Percentiles rank a stretch among this genome's conserved stretches.
Conservation (phyloP, 1,140 invertebrate genomes). For the Eulimnadia texana region DNA sequence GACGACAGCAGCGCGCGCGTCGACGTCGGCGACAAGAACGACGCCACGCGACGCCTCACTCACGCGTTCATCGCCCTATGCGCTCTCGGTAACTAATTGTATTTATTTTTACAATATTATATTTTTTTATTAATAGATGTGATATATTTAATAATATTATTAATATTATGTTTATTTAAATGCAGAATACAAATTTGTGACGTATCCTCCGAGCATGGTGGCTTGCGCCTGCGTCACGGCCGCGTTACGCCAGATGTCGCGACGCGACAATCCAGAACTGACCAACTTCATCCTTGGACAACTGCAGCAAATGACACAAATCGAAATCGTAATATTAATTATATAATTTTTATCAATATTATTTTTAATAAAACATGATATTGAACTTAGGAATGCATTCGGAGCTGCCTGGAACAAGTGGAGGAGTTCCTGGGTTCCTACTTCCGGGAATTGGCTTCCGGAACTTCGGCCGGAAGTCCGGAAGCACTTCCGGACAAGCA, state of each 20-base stretch:
- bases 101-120: neutral
- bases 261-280: conserved; percentile 20
- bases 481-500: too few relatives aligned
- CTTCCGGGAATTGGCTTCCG: neutral
- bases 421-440: conserved; percentile 27
- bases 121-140: neutral
- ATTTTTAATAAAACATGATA: conserved; percentile 22
- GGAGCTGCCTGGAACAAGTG: conserved; percentile 52
- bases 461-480: too few relatives aligned
- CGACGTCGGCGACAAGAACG: neutral
- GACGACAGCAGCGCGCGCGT: neutral
- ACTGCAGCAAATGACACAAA: conserved; percentile 54
- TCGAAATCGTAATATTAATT: conserved; percentile 66
- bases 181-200: conserved; percentile 72
- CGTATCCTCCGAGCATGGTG: conserved; percentile 72
- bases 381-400: conserved; percentile 57
- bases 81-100: conserved; percentile 28
- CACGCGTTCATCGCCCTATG: conserved; percentile 64
- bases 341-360: conserved; percentile 15
- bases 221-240: conserved; percentile 69
- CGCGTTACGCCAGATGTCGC: conserved; percentile 49
- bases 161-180: conserved; percentile 22
- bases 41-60: conserved; percentile 41
- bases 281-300: conserved; percentile 37
- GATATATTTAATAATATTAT: neutral